A percentile compares a stretch with the other conserved stretches of the same genome.
phyloP scores from a whole-genome alignment of 2,113 vertebrate species.

The Progne subis region DNA sequence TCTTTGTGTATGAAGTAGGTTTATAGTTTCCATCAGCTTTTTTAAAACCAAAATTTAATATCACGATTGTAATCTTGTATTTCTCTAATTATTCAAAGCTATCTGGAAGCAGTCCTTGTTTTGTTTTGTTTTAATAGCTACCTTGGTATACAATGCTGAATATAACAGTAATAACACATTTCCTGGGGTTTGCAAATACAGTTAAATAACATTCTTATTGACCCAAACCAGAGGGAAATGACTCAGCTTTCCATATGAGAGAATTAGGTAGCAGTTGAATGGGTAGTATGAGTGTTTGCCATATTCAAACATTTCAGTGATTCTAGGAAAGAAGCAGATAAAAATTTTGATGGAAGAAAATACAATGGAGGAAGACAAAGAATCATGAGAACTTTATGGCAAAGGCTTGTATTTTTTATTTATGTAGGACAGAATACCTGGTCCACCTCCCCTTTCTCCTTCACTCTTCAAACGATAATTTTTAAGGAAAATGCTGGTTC shows the following conservation, averaged over 20 bases:
- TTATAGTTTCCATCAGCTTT: neutral
- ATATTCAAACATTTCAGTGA: neutral
- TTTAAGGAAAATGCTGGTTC: slow-evolving; percentile 27
- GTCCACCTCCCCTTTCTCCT: neutral
- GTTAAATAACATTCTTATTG: neutral
- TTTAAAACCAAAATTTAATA: neutral
- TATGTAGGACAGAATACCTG: neutral
- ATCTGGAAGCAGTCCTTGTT: neutral
- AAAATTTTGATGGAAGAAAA: neutral
- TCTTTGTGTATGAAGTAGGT: neutral
- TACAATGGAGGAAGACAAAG: neutral
- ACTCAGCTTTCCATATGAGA: neutral
- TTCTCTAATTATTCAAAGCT: neutral
- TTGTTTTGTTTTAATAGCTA: neutral
- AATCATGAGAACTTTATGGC: neutral
- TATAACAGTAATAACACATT: neutral
- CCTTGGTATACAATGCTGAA: neutral
- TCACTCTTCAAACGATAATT: neutral
- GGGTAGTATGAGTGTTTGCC: neutral
- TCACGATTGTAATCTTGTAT: neutral
- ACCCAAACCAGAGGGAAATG: neutral
- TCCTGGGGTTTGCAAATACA: neutral
- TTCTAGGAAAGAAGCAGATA: neutral
- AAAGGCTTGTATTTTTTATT: neutral
- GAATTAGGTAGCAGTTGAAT: neutral